Base-by-base conservation (phyloP, 2,113 vertebrate species). In the Alligator mississippiensis region DNA sequence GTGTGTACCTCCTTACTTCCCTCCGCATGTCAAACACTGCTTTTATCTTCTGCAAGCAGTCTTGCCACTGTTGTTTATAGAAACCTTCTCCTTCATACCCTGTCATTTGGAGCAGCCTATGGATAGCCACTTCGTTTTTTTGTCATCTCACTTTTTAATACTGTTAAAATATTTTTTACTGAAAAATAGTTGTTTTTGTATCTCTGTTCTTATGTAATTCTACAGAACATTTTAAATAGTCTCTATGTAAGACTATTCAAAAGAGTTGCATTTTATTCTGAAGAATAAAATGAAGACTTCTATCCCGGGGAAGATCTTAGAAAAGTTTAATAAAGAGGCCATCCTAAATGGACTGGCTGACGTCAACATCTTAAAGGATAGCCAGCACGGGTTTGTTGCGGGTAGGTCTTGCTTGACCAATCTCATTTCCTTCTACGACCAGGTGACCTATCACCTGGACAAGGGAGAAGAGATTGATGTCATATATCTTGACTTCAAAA, bases 11-110 rank as follows among this genome's bases (percentile, higher is more conserved):
- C 47, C 77, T 83, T n/a, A 63, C 79, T 16, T 11, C 90, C 4
- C 17, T 54, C 62, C 61, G 27, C 66, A 85, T 34, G 86, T 93
- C 54, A 81, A 90, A 61, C 38, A 21, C 18, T 80, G 11, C 47
- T 89, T 18, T 95, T 92, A 10, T 85, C 62, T 87, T 89, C 75
- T 63, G 58, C 81, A 38, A 84, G n/a, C 78, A 86, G 38, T 38
- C 93, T 75, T 84, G 30, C 83, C 64, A 77, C 0, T 59, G 22
- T 85, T 88, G 47, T 77, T 27, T 30, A 3, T 72, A 34, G 21
- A 19, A 70, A 19, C 11, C 30, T 70, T 34, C n/a, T 21, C 30
- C 66, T 70, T 70, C 34, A 34, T 70, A 34, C 18, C n/a, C 9
- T 90, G 76, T 91, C 76, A 22, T 77, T 1, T 59, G 57, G 66